Conservation (phyloP, 2,888 invertebrate genomes). For the Megaustenia siamemsis region DNA sequence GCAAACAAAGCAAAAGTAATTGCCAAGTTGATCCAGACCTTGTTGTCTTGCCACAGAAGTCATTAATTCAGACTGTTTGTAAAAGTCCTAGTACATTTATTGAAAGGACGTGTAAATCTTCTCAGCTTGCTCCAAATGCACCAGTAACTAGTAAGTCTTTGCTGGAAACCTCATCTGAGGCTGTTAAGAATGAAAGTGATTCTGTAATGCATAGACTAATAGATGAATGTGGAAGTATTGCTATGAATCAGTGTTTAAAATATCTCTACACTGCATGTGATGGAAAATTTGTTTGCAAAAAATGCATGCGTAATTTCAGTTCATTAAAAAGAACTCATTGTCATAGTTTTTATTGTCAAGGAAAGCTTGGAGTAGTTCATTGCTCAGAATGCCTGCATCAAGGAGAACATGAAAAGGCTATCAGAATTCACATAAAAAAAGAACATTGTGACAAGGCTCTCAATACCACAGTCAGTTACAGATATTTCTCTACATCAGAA, state of each 20-base stretch:
- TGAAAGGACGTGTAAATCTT: neutral
- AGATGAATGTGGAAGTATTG: slow-evolving; percentile 6
- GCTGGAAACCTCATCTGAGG: neutral
- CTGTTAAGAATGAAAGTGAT: neutral
- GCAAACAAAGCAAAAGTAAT: neutral
- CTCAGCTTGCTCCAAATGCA: neutral
- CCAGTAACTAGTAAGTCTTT: neutral
- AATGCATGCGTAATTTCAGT: neutral
- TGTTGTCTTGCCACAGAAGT: neutral
- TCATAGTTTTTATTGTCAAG: neutral
- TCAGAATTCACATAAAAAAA: neutral
- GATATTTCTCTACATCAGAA: neutral
- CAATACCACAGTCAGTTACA: neutral
- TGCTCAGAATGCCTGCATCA: neutral
- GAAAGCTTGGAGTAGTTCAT: neutral
- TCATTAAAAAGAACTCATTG: neutral
- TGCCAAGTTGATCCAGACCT: neutral
- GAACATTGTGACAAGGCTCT: neutral
- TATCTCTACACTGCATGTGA: neutral
- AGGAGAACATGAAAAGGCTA: neutral
- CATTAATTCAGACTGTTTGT: neutral
- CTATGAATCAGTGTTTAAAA: neutral
- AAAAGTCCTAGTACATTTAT: neutral
- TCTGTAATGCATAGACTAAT: neutral
- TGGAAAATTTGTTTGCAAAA: neutral